A percentile compares a stretch with the other conserved stretches of the same genome.
These are phyloP conservation scores for Gallinago jamesoni DNA, from an alignment of 2,113 vertebrate species.

Conservation along the genomic window DNA sequence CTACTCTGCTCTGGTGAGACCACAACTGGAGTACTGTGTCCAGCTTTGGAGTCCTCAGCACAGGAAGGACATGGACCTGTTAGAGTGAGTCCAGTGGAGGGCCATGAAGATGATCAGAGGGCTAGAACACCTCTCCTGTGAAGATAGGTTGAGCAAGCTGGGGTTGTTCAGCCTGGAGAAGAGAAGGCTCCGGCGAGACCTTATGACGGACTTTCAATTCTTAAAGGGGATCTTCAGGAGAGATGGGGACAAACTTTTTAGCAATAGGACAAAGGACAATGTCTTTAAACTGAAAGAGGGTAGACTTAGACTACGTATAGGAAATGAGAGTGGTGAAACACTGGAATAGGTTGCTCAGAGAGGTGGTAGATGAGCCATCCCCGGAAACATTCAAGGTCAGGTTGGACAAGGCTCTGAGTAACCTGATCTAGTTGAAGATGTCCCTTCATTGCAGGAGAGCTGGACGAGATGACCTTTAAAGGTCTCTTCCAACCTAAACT, in stretches of 20 bases:
- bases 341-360: background rate
- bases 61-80: background rate
- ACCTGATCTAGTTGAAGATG: background rate
- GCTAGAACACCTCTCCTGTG: background rate
- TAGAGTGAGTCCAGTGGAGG: background rate
- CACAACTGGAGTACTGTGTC: background rate
- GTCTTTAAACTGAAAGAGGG: background rate
- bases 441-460: background rate
- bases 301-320: background rate
- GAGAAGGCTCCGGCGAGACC: background rate
- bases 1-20: background rate
- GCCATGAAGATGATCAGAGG: background rate
- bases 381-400: background rate
- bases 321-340: background rate
- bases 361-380: background rate
- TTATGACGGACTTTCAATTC: background rate
- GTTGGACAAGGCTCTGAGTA: background rate
- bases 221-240: background rate
- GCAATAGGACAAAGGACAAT: background rate
- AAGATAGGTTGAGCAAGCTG: background rate
- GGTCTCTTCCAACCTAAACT: background rate
- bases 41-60: background rate
- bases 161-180: background rate
- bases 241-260: background rate
- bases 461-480: background rate